A percentile compares a stretch with the other conserved stretches of the same genome.
These are phyloP conservation scores for Luperina nickerlii DNA, from an alignment of 2,888 invertebrate genomes.

Conservation along the genomic window DNA sequence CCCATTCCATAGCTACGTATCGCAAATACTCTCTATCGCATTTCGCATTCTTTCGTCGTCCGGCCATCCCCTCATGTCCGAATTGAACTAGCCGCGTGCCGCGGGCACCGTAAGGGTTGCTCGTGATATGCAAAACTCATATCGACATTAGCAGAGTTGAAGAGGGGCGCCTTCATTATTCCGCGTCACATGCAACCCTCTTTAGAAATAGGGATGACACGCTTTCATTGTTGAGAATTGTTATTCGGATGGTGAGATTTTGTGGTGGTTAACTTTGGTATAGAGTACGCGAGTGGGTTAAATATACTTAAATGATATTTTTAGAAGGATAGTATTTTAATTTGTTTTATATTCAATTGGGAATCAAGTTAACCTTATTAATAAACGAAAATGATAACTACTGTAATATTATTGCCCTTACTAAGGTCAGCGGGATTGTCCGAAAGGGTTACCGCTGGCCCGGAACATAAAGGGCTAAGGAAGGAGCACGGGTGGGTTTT, in stretches of 20 bases:
- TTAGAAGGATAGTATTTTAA: background rate
- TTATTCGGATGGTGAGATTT: slow-evolving; percentile 1
- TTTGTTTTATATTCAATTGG: background rate
- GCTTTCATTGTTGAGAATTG: slow-evolving; percentile 11
- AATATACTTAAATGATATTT: background rate
- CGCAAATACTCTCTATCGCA: slow-evolving; percentile 27
- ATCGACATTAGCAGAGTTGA: slow-evolving; percentile 72
- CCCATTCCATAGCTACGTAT: background rate
- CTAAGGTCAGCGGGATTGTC: too few relatives aligned
- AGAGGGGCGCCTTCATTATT: slow-evolving; percentile 84
- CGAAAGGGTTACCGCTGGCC: too few relatives aligned
- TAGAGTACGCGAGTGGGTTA: background rate
- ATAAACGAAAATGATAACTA: background rate
- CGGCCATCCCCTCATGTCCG: slow-evolving; percentile 42
- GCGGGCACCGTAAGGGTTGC: slow-evolving; percentile 44
- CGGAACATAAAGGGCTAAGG: too few relatives aligned
- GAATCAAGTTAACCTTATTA: background rate
- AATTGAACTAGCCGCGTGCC: slow-evolving; percentile 42
- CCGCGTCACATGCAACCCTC: slow-evolving; percentile 83
- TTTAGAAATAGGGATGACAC: slow-evolving; percentile 77
- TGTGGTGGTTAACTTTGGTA: background rate
- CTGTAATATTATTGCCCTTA: background rate
- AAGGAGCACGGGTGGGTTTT: too few relatives aligned
- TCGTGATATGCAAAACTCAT: slow-evolving; percentile 82
- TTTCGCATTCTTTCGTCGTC: slow-evolving; percentile 36